Evolutionary conservation across 2,113 vertebrate species (phyloP).

Genomic region (Ammodytes dubius): DNA sequence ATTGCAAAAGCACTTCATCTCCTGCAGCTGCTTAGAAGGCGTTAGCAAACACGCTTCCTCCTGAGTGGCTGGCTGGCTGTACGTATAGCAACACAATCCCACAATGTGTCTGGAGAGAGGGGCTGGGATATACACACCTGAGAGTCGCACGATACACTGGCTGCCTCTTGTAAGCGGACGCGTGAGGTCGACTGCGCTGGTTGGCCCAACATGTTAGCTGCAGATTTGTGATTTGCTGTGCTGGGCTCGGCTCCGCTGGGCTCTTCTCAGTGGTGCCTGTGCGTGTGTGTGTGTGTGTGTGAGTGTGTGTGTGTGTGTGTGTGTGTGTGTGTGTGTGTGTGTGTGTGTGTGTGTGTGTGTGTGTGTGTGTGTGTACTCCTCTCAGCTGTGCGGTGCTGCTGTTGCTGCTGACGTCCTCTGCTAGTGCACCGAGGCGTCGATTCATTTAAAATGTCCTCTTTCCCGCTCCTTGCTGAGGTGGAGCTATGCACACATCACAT

Average conservation of each 20-base stretch:
- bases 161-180: conserved; percentile 80
- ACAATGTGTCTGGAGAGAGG: conserved; percentile 28
- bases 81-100: conserved; percentile 40
- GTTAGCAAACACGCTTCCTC: conserved; percentile 46
- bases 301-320: conserved; percentile 33
- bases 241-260: conserved; percentile 47
- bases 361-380: conserved; percentile 57
- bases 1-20: conserved; percentile 44
- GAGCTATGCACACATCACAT: conserved; percentile 69
- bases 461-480: conserved; percentile 75
- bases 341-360: too few species aligned
- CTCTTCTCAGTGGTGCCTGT: conserved; percentile 61
- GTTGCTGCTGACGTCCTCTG: conserved; percentile 76
- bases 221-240: conserved; percentile 74
- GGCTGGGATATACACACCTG: conserved; percentile 89
- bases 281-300: too few species aligned
- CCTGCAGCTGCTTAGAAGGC: conserved; percentile 47
- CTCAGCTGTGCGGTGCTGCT: conserved; percentile 65
- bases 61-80: conserved; percentile 8
- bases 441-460: conserved; percentile 84
- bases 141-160: conserved; percentile 84
- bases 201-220: conserved; percentile 87
- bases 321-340: conserved; percentile 32
- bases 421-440: conserved; percentile 69
- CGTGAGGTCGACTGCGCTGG: conserved; percentile 85